Base-by-base conservation (phyloP, 2,888 invertebrate genomes). In the Drosophila limbata region DNA sequence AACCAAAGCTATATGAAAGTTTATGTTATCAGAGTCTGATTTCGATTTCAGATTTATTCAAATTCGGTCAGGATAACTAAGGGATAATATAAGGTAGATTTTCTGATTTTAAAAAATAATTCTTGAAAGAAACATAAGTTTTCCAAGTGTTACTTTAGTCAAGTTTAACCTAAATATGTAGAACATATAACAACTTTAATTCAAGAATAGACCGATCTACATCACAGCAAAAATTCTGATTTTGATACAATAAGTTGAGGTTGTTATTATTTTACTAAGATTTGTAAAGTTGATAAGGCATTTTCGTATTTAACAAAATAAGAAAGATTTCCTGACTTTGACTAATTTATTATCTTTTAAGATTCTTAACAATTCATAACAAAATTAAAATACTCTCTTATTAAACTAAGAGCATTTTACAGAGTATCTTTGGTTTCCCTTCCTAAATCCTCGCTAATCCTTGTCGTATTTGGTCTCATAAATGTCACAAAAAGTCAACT, bases 401-500 rank as follows among this genome's bases (percentile, higher is more conserved):
- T 50, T 4, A 21, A 50, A 19, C 35, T 8, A 33, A 25, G 51
- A 19, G 21, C 42, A 42, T 21, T 21, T 33, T n/a, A 21, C 0
- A 35, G 55, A 35, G 44, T 44, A 55, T 35, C 33, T 44, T 21
- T 21, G n/a, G 10, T 6, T 21, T 35, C 21, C 15, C 33, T 35
- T 44, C 21, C 21, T 25, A 37, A 47, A 15, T 25, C 9, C 17
- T 15, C 17, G 57, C 13, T 37, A 57, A 57, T 57, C 28, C 47
- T 28, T n/a, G 45, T 47, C 57, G 28, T 33, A 47, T 57, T 57
- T 68, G 50, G 69, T 76, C 76, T 81, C 81, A 88, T 88, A 79
- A 87, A 84, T 78, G 80, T 82, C 83, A 72, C 60, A 57, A 59
- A 64, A 64, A 37, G 28, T 28, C 55, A 8, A 45, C 21, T 56